phyloP scores from a whole-genome alignment of 2,113 vertebrate species.

The Trichechus manatus region DNA sequence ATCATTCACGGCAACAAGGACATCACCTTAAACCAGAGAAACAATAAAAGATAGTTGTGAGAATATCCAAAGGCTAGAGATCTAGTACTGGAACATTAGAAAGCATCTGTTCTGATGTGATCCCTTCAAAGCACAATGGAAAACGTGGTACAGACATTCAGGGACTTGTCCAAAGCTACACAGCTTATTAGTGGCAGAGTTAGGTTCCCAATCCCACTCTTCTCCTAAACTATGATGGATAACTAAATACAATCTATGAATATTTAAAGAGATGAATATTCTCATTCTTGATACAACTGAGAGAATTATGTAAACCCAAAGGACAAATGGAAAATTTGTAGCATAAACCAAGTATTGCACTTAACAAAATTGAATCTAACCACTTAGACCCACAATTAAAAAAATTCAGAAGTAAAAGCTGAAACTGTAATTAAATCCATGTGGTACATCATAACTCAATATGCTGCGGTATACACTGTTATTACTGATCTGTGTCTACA shows the following conservation, averaged over 20 bases:
- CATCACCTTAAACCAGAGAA: conserved; percentile 91
- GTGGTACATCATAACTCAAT: not conserved
- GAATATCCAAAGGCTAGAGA: not conserved
- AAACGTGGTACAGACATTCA: not conserved
- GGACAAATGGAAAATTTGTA: conserved; percentile 51
- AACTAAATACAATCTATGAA: not conserved
- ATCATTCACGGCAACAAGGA: conserved; percentile 95
- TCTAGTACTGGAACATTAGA: not conserved
- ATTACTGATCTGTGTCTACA: not conserved
- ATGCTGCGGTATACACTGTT: not conserved
- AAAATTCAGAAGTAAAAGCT: conserved; percentile 14
- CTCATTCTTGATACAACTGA: not conserved
- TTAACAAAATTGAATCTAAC: conserved; percentile 65
- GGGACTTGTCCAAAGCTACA: not conserved
- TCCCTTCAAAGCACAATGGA: not conserved
- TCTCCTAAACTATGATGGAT: not conserved
- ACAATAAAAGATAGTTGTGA: conserved; percentile 41
- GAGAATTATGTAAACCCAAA: conserved; percentile 49
- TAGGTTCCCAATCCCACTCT: not conserved
- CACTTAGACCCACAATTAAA: conserved; percentile 50
- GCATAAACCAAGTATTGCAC: conserved; percentile 30
- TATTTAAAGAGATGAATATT: conserved; percentile 37
- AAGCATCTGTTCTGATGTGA: not conserved
- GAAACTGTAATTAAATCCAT: conserved; percentile 61
- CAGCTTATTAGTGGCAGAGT: not conserved